These are phyloP conservation scores for Eupithecia vulgata DNA, from an alignment of 2,888 invertebrate genomes.

Conservation along the genomic window DNA sequence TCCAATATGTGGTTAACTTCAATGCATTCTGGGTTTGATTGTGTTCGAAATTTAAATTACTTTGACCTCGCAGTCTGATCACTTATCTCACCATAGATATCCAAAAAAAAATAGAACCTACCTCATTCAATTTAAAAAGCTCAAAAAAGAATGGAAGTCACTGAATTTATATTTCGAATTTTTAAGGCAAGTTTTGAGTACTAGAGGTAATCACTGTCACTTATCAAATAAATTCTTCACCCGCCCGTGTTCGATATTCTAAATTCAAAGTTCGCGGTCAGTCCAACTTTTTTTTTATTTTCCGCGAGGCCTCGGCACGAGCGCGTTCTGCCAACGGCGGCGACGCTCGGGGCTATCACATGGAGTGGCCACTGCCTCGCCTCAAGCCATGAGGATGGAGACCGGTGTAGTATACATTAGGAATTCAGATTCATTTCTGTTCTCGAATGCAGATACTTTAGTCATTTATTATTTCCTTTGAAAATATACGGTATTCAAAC, in stretches of 20 bases:
- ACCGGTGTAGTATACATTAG: slow-evolving; percentile 57
- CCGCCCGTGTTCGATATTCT: background rate
- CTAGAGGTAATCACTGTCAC: background rate
- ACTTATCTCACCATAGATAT: background rate
- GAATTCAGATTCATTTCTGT: slow-evolving; percentile 51
- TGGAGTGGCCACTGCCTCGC: slow-evolving; percentile 69
- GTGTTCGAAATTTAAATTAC: slow-evolving; percentile 24
- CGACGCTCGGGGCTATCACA: slow-evolving; percentile 82
- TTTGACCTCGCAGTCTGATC: background rate
- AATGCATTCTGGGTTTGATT: slow-evolving; percentile 38
- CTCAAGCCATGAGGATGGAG: slow-evolving; percentile 70
- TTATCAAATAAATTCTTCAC: background rate
- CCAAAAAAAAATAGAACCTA: background rate
- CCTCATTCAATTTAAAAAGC: background rate
- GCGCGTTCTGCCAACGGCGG: slow-evolving; percentile 57
- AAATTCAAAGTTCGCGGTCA: slow-evolving; percentile 25
- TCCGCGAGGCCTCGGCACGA: slow-evolving; percentile 63
- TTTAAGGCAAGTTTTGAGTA: background rate
- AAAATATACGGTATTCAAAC: background rate
- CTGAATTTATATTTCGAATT: background rate
- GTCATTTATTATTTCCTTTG: background rate
- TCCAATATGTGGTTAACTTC: slow-evolving; percentile 69
- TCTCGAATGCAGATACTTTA: background rate
- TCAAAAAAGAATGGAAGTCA: background rate
- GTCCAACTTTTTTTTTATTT: slow-evolving; percentile 50